phyloP scores from a whole-genome alignment of 2,888 invertebrate genomes.

The Oxycera nigricornis region DNA sequence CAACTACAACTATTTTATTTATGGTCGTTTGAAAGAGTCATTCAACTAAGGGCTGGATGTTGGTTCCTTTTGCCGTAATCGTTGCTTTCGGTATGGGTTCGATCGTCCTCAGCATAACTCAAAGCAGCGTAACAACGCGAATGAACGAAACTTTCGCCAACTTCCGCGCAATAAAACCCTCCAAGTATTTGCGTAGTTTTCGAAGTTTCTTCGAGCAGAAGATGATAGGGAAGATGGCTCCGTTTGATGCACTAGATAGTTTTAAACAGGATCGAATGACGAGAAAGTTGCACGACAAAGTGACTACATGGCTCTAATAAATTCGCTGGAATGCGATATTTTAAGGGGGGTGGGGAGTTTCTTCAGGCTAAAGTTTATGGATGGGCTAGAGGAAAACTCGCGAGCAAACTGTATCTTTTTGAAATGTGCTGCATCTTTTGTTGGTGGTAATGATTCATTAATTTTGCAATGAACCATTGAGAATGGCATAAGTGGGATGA shows the following conservation, averaged over 20 bases:
- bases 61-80: neutral
- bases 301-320: neutral
- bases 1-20: slow-evolving; percentile 32
- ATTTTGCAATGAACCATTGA: too few species aligned
- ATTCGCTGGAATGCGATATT: neutral
- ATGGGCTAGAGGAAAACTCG: too few species aligned
- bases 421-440: too few species aligned
- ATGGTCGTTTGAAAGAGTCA: neutral
- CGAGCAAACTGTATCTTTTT: too few species aligned
- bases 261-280: slow-evolving; percentile 6
- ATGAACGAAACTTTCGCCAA: neutral
- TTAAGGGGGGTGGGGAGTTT: too few species aligned
- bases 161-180: slow-evolving; percentile 13
- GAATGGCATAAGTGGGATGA: too few species aligned
- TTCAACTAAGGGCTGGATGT: neutral
- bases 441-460: too few species aligned
- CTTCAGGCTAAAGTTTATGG: too few species aligned
- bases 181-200: neutral
- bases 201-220: slow-evolving; percentile 28
- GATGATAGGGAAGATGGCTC: slow-evolving; percentile 23
- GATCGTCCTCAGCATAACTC: neutral
- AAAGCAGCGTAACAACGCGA: neutral
- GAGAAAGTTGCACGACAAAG: neutral
- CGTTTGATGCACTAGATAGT: neutral
- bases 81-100: neutral